Evolutionary conservation across 30 jellyfish, hydroid and myxozoan genomes (phyloP).

Genomic region (Phacellophora camtschatica): DNA sequence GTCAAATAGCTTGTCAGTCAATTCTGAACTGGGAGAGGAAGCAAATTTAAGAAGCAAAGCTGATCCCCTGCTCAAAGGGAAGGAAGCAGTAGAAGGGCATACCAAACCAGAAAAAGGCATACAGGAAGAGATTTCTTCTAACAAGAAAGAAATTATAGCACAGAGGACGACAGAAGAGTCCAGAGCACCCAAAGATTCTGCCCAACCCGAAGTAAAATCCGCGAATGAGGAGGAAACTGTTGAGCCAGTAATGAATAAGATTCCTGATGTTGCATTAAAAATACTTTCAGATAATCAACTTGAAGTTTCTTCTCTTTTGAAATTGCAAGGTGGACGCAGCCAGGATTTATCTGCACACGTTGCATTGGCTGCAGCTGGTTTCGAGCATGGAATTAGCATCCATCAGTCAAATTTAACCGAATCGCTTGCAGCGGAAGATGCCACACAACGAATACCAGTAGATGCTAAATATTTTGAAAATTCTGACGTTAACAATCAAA

Average conservation of each 20-base stretch:
- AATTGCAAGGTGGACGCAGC: background rate
- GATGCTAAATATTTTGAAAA: constrained; percentile 39
- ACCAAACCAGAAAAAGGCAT: background rate
- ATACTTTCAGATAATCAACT: too few species aligned
- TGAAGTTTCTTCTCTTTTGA: too few species aligned
- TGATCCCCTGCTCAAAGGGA: too few species aligned
- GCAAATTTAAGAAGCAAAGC: background rate
- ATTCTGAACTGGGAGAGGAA: background rate
- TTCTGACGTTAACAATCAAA: background rate
- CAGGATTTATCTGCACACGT: constrained; percentile 36
- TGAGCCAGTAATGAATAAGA: too few species aligned
- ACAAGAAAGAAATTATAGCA: background rate
- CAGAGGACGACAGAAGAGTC: background rate
- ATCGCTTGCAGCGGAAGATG: background rate
- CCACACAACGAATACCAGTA: constrained; percentile 14
- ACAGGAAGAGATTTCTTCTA: too few species aligned
- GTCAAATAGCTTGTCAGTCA: too few species aligned
- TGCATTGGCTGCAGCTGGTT: constrained; percentile 52
- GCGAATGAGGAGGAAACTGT: too few species aligned
- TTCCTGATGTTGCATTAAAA: too few species aligned
- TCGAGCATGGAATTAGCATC: background rate
- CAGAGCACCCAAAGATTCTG: too few species aligned
- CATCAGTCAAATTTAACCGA: background rate
- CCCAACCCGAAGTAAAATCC: too few species aligned
- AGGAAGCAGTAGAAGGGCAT: background rate